Percentiles rank a stretch among this genome's conserved stretches.
phyloP scores from a whole-genome alignment of 2,113 vertebrate species.

The Hippopotamus amphibius region DNA sequence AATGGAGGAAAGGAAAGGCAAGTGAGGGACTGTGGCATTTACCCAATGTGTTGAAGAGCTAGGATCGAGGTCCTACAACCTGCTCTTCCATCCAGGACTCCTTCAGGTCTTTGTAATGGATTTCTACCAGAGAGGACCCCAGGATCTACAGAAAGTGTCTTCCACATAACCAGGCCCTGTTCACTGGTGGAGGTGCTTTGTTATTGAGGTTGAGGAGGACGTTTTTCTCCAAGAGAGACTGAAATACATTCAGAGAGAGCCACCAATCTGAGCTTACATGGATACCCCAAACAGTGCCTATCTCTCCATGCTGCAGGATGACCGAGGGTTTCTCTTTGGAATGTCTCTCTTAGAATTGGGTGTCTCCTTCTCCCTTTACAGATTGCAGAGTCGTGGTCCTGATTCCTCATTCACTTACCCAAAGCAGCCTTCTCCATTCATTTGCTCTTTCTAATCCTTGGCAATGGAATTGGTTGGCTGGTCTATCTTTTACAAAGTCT shows the following conservation, averaged over 20 bases:
- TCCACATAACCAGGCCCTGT: neutral
- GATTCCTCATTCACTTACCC: neutral
- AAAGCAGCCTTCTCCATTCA: neutral
- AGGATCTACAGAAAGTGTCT: neutral
- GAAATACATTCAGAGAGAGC: neutral
- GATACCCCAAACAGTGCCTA: neutral
- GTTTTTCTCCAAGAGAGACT: neutral
- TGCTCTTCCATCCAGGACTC: neutral
- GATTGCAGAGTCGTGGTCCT: neutral
- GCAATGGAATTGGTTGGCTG: neutral
- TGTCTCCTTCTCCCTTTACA: neutral
- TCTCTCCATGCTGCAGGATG: neutral
- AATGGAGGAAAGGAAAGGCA: neutral
- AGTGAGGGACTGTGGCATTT: neutral
- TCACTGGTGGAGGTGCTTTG: neutral
- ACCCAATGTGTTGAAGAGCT: no score
- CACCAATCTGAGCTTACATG: neutral
- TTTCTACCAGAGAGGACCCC: neutral
- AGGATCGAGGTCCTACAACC: neutral
- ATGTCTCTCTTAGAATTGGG: neutral
- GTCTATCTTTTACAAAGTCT: constrained; percentile 25
- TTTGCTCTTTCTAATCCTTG: neutral
- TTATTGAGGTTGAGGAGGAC: neutral
- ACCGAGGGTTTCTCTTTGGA: neutral
- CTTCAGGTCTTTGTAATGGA: neutral